These are phyloP conservation scores for Phylloscopus collybita DNA, from an alignment of 2,797 vertebrate species.

Conservation along the genomic window DNA sequence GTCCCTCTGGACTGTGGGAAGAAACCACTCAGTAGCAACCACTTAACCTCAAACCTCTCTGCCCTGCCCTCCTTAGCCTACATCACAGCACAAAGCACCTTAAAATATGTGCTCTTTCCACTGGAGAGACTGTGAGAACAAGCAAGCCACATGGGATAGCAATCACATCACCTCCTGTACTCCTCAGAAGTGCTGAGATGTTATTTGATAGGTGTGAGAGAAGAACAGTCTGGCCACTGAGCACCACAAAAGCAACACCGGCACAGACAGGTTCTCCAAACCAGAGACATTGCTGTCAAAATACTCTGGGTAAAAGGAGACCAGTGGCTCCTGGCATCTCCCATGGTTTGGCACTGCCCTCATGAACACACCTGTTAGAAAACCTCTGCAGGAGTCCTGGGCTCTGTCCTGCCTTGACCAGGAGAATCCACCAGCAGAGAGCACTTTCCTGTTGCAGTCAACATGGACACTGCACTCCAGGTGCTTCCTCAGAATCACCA, in stretches of 20 bases:
- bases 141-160: neutral
- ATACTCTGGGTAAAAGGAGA: neutral
- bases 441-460: neutral
- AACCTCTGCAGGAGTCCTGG: neutral
- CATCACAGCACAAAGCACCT: neutral
- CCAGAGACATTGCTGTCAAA: neutral
- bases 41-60: neutral
- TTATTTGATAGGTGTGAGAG: neutral
- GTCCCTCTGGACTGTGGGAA: neutral
- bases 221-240: neutral
- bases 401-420: neutral
- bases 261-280: constrained; percentile 34
- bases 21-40: neutral
- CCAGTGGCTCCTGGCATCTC: neutral
- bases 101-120: neutral
- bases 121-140: neutral
- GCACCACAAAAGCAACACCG: neutral
- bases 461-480: too few relatives aligned
- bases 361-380: neutral
- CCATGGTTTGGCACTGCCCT: neutral
- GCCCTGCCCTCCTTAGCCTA: neutral
- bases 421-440: neutral
- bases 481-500: too few relatives aligned
- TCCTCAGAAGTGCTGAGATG: constrained; percentile 1
- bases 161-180: neutral